phyloP scores from a whole-genome alignment of 2,797 vertebrate species.

The Craterocephalus amniculus region DNA sequence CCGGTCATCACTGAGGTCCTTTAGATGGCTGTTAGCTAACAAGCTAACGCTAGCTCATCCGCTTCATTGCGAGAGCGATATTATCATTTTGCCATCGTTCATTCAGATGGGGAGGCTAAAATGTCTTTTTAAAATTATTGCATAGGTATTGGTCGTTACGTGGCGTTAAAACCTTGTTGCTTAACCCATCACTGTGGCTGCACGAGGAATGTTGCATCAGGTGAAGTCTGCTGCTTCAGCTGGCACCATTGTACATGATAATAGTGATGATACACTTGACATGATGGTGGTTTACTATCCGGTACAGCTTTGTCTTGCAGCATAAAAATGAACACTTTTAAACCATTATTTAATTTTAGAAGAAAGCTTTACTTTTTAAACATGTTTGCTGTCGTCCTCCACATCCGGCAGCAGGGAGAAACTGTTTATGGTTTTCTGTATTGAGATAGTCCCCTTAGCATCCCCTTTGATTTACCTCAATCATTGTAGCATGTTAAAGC shows the following conservation, averaged over 20 bases:
- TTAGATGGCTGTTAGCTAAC: slow-evolving; percentile 39
- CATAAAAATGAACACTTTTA: no score
- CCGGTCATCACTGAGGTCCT: not conserved
- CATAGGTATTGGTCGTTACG: not conserved
- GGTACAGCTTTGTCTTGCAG: not conserved
- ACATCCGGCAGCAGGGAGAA: not conserved
- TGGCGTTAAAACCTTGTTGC: not conserved
- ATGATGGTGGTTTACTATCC: not conserved
- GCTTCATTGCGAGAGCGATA: not conserved
- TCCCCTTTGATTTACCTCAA: not conserved
- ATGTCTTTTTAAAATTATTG: not conserved
- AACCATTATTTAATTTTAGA: not conserved
- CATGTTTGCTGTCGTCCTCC: not conserved
- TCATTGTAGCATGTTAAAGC: not conserved
- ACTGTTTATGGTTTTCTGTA: no score
- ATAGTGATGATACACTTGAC: not conserved
- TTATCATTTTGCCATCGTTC: rapidly evolving
- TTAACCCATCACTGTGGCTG: not conserved
- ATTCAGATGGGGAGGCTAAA: not conserved
- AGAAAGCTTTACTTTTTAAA: not conserved
- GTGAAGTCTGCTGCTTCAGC: not conserved
- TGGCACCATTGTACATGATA: not conserved
- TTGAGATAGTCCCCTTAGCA: not conserved
- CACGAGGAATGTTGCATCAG: slow-evolving; percentile 7
- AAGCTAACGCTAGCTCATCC: slow-evolving; percentile 55